Evolutionary conservation across 2,888 invertebrate species (phyloP).

Genomic region (Idaea straminata): DNA sequence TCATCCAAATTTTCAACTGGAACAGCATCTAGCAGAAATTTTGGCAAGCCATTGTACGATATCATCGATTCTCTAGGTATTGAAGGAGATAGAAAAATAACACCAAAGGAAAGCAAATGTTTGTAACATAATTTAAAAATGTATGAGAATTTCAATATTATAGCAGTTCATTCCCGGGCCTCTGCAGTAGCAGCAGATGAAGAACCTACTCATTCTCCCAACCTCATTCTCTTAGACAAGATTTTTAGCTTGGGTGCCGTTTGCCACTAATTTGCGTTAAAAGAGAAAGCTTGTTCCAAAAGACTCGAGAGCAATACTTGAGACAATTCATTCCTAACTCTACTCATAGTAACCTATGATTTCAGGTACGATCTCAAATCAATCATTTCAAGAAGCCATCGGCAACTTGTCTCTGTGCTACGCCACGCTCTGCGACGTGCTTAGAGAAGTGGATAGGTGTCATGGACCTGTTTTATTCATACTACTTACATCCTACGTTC

Average conservation of each 20-base stretch:
- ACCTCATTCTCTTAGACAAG: no score
- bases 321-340: background rate
- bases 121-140: background rate
- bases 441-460: slow-evolving; percentile 55
- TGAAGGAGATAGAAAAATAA: background rate
- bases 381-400: slow-evolving; percentile 29
- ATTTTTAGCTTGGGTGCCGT: no score
- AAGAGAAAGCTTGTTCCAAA: no score
- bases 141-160: no score
- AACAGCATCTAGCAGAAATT: background rate
- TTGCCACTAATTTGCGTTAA: no score
- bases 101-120: background rate
- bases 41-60: background rate
- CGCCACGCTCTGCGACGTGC: slow-evolving; percentile 57
- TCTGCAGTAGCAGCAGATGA: no score
- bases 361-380: background rate
- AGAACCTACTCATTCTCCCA: no score
- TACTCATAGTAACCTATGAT: background rate
- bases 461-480: slow-evolving; percentile 58
- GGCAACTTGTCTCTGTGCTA: slow-evolving; percentile 56
- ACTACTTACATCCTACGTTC: slow-evolving; percentile 57
- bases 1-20: background rate
- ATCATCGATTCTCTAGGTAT: background rate
- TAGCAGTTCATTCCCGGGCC: no score
- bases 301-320: no score